A percentile compares a stretch with the other conserved stretches of the same genome.
phyloP scores from a whole-genome alignment of 2,888 invertebrate species.

The Chrysolina americana region DNA sequence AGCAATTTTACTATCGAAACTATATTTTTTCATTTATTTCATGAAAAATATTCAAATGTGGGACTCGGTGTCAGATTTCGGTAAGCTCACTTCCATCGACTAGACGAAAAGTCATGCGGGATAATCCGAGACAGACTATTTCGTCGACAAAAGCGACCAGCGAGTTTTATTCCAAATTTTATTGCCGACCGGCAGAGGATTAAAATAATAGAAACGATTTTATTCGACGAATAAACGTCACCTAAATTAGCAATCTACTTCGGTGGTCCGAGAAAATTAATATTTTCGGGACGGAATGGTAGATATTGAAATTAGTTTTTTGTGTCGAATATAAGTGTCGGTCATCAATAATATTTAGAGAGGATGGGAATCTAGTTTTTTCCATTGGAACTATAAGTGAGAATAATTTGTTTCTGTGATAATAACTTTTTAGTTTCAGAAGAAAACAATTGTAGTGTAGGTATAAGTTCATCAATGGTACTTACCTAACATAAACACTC shows the following conservation, averaged over 20 bases:
- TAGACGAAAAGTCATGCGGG: background rate
- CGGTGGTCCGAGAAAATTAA: conserved; percentile 33
- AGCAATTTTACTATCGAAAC: too few species aligned
- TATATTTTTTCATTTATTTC: too few species aligned
- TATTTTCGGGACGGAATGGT: background rate
- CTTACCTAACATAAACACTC: too few species aligned
- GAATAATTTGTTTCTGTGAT: too few species aligned
- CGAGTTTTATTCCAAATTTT: conserved; percentile 13
- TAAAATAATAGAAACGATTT: conserved; percentile 29
- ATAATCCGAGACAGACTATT: background rate
- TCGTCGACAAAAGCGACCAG: background rate
- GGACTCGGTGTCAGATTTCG: too few species aligned
- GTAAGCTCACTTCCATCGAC: background rate
- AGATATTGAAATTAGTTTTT: conserved; percentile 23
- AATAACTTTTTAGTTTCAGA: too few species aligned
- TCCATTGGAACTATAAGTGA: background rate
- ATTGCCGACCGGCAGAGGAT: background rate
- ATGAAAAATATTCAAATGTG: too few species aligned
- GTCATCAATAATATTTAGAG: conserved; percentile 16
- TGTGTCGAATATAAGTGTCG: conserved; percentile 3
- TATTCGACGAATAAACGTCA: conserved; percentile 36
- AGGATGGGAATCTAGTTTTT: conserved; percentile 2
- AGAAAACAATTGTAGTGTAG: too few species aligned
- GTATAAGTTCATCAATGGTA: too few species aligned
- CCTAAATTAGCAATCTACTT: conserved; percentile 33